Percentiles rank a stretch among this genome's conserved stretches.
Evolutionary conservation across 1,140 invertebrate species (phyloP).

Genomic region (Panagrolaimus sp.): DNA sequence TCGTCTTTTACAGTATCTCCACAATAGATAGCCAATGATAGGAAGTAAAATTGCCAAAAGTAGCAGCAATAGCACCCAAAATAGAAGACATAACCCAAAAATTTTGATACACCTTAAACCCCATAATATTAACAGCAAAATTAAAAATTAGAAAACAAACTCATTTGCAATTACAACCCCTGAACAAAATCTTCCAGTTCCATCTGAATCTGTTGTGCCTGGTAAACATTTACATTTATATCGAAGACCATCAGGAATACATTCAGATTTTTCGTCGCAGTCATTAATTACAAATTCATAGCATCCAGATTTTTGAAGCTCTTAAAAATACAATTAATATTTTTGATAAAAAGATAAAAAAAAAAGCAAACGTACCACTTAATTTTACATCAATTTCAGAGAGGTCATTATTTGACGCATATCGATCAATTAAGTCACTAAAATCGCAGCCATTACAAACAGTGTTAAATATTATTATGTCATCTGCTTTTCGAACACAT

Average conservation of each 20-base stretch:
- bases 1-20: conserved; percentile 1
- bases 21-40: background rate
- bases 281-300: conserved; percentile 37
- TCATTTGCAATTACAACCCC: conserved; percentile 18
- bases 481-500: background rate
- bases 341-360: conserved; percentile 16
- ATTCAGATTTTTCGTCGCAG: conserved; percentile 40
- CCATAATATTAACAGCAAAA: conserved; percentile 20
- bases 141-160: too few species aligned
- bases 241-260: conserved; percentile 28
- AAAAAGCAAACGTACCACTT: background rate
- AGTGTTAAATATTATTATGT: conserved; percentile 4
- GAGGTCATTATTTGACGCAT: conserved; percentile 11
- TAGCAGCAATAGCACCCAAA: conserved; percentile 36
- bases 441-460: conserved; percentile 5
- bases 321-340: conserved; percentile 17
- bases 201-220: conserved; percentile 29
- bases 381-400: background rate
- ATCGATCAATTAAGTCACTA: conserved; percentile 16
- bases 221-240: conserved; percentile 40
- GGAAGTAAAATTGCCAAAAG: conserved; percentile 29
- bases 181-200: conserved; percentile 23
- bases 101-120: conserved; percentile 30
- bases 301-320: conserved; percentile 28
- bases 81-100: conserved; percentile 40